Conservation (phyloP, 2,888 invertebrate species). For the Litoditis marina region DNA sequence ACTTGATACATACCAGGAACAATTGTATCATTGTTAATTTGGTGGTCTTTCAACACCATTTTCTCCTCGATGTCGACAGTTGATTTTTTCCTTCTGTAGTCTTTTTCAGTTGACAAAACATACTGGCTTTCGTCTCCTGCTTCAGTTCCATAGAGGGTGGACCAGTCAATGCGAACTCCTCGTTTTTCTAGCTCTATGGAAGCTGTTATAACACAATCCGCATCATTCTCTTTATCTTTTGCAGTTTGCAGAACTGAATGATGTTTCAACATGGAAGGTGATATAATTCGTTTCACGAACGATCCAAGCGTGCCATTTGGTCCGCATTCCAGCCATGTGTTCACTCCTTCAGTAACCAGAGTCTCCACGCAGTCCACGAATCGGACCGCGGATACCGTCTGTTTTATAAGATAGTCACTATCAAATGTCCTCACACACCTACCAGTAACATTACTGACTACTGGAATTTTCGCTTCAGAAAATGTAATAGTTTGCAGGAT, state of each 20-base stretch:
- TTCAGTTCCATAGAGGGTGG: slow-evolving; percentile 19
- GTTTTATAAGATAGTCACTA: slow-evolving; percentile 38
- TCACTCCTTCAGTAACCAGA: slow-evolving; percentile 26
- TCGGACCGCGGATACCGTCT: slow-evolving; percentile 37
- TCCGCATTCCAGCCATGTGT: slow-evolving; percentile 45
- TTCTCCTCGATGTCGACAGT: slow-evolving; percentile 19
- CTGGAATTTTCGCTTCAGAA: slow-evolving; percentile 20
- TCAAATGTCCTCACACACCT: slow-evolving; percentile 26
- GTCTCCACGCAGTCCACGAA: slow-evolving; percentile 37
- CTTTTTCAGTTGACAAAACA: slow-evolving; percentile 11
- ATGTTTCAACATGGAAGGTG: slow-evolving; percentile 13
- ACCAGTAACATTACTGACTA: slow-evolving; percentile 49
- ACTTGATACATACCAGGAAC: slow-evolving; percentile 48
- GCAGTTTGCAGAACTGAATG: slow-evolving; percentile 32
- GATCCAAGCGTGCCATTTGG: slow-evolving; percentile 34
- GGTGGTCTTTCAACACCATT: slow-evolving; percentile 31
- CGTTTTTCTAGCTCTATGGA: slow-evolving; percentile 32
- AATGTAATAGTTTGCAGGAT: slow-evolving; percentile 27
- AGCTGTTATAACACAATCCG: slow-evolving; percentile 26
- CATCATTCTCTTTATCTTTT: slow-evolving; percentile 38
- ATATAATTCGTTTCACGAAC: slow-evolving; percentile 37
- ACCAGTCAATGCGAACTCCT: slow-evolving; percentile 23
- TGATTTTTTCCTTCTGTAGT: slow-evolving; percentile 13
- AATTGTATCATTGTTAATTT: slow-evolving; percentile 26
- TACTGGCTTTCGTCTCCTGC: slow-evolving; percentile 7